Evolutionary conservation across 2,113 vertebrate genomes (phyloP).

Genomic region (Ictalurus furcatus): DNA sequence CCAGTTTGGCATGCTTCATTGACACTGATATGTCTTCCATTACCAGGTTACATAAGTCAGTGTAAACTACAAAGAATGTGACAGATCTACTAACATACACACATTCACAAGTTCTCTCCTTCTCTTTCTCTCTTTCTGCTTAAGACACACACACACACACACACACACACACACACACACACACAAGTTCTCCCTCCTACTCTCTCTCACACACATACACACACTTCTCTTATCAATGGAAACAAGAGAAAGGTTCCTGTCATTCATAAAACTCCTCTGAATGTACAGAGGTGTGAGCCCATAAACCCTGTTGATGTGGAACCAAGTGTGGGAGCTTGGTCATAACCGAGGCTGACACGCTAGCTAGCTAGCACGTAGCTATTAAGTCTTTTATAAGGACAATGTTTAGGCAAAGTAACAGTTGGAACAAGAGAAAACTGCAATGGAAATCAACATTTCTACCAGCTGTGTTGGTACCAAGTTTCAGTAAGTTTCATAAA

Average conservation of each 20-base stretch:
- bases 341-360: background rate
- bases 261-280: conserved; percentile 70
- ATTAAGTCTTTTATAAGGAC: background rate
- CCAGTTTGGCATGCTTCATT: conserved; percentile 71
- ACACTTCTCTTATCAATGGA: conserved; percentile 69
- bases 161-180: conserved; percentile 2
- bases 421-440: background rate
- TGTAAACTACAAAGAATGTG: conserved; percentile 70
- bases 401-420: background rate
- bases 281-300: conserved; percentile 33
- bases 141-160: background rate
- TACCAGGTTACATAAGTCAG: conserved; percentile 68
- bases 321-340: background rate
- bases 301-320: background rate
- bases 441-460: background rate
- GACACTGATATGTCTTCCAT: conserved; percentile 60
- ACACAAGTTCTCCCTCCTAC: too few relatives aligned
- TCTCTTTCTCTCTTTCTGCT: background rate
- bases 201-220: background rate
- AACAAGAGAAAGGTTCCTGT: conserved; percentile 37
- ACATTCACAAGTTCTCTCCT: conserved; percentile 10
- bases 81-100: conserved; percentile 43
- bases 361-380: background rate
- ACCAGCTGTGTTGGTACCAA: background rate
- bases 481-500: background rate